Evolutionary conservation across 2,113 vertebrate genomes (phyloP).

Genomic region (Myocastor coypus): DNA sequence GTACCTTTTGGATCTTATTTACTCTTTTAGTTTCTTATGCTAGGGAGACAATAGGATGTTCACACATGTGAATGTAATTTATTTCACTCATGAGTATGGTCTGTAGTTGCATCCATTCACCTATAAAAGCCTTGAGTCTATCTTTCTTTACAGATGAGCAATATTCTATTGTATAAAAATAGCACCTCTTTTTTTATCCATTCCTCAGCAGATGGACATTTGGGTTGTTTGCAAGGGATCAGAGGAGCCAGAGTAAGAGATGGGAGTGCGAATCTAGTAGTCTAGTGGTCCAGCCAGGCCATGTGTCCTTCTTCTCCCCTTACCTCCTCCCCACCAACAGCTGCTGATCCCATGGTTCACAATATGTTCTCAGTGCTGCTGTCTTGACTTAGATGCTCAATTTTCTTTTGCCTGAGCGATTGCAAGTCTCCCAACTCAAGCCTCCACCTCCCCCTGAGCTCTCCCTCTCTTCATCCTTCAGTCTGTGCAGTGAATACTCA

Average conservation of each 20-base stretch:
- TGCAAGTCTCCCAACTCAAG: neutral
- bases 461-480: neutral
- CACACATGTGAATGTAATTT: too few species aligned
- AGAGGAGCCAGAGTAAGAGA: neutral
- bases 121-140: too few species aligned
- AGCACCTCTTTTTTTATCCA: too few species aligned
- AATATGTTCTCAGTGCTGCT: neutral
- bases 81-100: too few species aligned
- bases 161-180: too few species aligned
- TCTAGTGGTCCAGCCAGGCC: neutral
- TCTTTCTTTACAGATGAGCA: too few species aligned
- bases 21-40: too few species aligned
- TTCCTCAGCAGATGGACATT: too few species aligned
- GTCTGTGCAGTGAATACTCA: neutral
- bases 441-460: constrained; percentile 1
- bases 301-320: neutral
- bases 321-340: neutral
- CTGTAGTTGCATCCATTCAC: too few species aligned
- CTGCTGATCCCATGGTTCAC: neutral
- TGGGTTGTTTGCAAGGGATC: neutral
- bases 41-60: too few species aligned
- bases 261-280: neutral
- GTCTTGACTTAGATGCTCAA: neutral
- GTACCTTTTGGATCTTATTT: too few species aligned
- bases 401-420: neutral